Conservation (phyloP, 2,797 vertebrate genomes). For the Macroramphosus scolopax region DNA sequence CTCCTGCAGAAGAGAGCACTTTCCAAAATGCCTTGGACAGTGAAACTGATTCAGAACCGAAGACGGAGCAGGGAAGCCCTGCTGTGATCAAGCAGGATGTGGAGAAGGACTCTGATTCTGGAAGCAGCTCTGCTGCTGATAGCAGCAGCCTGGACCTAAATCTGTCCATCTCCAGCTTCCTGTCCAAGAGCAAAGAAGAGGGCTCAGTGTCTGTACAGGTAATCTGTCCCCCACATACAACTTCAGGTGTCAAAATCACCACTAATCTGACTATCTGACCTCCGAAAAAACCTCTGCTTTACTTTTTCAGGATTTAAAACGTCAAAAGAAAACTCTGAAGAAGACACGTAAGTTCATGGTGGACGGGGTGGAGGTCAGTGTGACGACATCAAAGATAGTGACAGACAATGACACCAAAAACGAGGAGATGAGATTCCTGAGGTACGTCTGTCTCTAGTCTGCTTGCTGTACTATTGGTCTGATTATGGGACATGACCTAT, state of each 20-base stretch:
- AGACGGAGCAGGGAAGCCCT: slow-evolving; percentile 67
- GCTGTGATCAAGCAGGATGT: slow-evolving; percentile 70
- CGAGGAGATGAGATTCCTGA: slow-evolving; percentile 93
- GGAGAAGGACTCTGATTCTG: slow-evolving; percentile 93
- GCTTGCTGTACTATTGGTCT: slow-evolving; percentile 16
- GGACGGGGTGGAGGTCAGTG: slow-evolving; percentile 97
- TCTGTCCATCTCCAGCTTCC: slow-evolving; percentile 95
- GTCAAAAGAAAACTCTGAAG: slow-evolving; percentile 97
- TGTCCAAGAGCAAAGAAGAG: slow-evolving; percentile 91
- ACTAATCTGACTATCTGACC: neutral
- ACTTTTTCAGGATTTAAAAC: slow-evolving; percentile 83
- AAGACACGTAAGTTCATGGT: slow-evolving; percentile 98
- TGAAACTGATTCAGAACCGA: slow-evolving; percentile 61
- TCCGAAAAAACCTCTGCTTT: slow-evolving; percentile 1
- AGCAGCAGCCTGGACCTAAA: slow-evolving; percentile 95
- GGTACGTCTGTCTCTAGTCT: slow-evolving; percentile 69
- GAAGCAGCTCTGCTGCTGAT: slow-evolving; percentile 90
- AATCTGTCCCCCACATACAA: slow-evolving; percentile 3
- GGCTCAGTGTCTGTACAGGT: slow-evolving; percentile 95
- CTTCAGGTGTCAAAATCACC: neutral
- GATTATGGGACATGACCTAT: slow-evolving; percentile 58
- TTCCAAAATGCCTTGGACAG: slow-evolving; percentile 62
- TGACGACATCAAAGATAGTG: slow-evolving; percentile 97
- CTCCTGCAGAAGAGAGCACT: slow-evolving; percentile 33
- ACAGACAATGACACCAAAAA: slow-evolving; percentile 94